Percentiles rank a stretch among this genome's conserved stretches.
Evolutionary conservation across 2,888 invertebrate genomes (phyloP).

Genomic region (Parapristionchus giblindavisi): DNA sequence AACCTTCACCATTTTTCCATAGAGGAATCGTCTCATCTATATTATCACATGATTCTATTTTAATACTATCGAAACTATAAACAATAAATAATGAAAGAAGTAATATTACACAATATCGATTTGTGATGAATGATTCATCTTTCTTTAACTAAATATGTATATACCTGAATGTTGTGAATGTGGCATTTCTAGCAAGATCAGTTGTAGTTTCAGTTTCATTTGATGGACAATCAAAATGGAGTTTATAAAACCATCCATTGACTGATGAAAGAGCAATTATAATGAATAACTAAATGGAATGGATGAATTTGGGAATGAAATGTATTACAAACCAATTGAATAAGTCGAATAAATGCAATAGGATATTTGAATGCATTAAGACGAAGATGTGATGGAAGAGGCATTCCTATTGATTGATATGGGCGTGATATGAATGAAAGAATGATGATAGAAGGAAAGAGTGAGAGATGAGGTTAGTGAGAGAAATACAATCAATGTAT

Average conservation of each 20-base stretch:
- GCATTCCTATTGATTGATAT: too few relatives aligned
- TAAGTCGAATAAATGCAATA: conserved; percentile 64
- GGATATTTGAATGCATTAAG: conserved; percentile 62
- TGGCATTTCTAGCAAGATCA: not conserved
- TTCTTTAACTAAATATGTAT: not conserved
- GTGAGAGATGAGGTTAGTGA: too few relatives aligned
- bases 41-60: not conserved
- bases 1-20: not conserved
- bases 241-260: conserved; percentile 57
- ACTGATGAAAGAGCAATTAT: conserved; percentile 63
- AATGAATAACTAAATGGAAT: conserved; percentile 54
- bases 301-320: not conserved
- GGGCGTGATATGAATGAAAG: too few relatives aligned
- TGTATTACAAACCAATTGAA: conserved; percentile 59
- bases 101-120: not conserved
- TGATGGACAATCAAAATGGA: conserved; percentile 51
- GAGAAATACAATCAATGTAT: too few relatives aligned
- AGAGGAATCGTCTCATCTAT: not conserved
- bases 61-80: conserved; percentile 2
- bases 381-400: conserved; percentile 17
- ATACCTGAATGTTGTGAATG: conserved; percentile 4
- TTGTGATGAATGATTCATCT: not conserved
- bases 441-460: too few relatives aligned
- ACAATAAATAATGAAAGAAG: not conserved
- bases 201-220: not conserved